A percentile compares a stretch with the other conserved stretches of the same genome.
These are phyloP conservation scores for Austrolebias charrua DNA, from an alignment of 2,797 vertebrate species.

Conservation along the genomic window DNA sequence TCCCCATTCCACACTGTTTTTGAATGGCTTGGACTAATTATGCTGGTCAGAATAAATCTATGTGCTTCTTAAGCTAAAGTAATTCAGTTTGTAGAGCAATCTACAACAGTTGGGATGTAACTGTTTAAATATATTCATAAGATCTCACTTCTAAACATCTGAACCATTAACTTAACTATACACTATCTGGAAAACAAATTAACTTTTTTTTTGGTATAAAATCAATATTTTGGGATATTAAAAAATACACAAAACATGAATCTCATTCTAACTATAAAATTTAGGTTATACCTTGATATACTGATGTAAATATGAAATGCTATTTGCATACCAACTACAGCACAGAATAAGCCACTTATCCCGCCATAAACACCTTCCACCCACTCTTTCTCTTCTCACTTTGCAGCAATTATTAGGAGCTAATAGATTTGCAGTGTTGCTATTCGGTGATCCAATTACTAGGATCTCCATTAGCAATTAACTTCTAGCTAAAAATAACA, in stretches of 20 bases:
- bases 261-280: constrained; percentile 14
- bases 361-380: constrained; percentile 82
- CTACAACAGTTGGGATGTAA: too few relatives aligned
- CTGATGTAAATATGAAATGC: constrained; percentile 57
- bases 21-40: too few relatives aligned
- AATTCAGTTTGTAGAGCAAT: too few relatives aligned
- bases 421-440: constrained; percentile 88
- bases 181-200: too few relatives aligned
- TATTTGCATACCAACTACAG: constrained; percentile 56
- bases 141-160: too few relatives aligned
- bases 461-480: constrained; percentile 87
- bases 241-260: constrained; percentile 14
- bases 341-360: constrained; percentile 77
- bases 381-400: constrained; percentile 83
- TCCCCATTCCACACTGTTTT: too few relatives aligned
- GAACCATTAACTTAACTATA: too few relatives aligned
- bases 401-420: constrained; percentile 86
- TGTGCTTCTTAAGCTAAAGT: too few relatives aligned
- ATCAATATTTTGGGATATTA: constrained; percentile 11
- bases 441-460: constrained; percentile 86
- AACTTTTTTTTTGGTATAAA: too few relatives aligned
- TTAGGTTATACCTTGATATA: constrained; percentile 40
- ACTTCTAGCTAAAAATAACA: constrained; percentile 89
- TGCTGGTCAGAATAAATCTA: too few relatives aligned
- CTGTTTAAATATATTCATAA: too few relatives aligned